phyloP scores from a whole-genome alignment of 2,113 vertebrate species.

The Chaetodon auriga region DNA sequence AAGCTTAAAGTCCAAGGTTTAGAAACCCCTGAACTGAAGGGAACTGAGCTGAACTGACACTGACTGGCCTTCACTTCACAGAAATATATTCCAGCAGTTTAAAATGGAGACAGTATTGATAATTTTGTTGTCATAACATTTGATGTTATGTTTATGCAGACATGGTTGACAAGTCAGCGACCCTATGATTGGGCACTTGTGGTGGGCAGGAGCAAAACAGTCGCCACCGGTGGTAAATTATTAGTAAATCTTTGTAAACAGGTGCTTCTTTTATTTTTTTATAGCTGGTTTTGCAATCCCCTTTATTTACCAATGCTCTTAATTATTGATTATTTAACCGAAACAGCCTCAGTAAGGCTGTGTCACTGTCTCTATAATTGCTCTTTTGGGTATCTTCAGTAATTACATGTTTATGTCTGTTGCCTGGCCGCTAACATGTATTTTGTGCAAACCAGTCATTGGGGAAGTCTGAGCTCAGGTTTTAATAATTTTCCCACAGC shows the following conservation, averaged over 20 bases:
- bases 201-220: constrained; percentile 55
- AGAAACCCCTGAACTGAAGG: no score
- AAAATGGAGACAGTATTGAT: constrained; percentile 17
- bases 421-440: constrained; percentile 22
- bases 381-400: constrained; percentile 62
- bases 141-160: constrained; percentile 49
- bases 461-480: constrained; percentile 37
- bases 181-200: constrained; percentile 63
- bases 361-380: constrained; percentile 53
- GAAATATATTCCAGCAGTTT: constrained; percentile 2
- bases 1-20: background rate
- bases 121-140: constrained; percentile 5
- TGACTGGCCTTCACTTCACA: background rate
- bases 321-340: constrained; percentile 62
- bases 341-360: constrained; percentile 22
- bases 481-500: constrained; percentile 54
- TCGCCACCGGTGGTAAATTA: constrained; percentile 73
- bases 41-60: no score
- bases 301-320: constrained; percentile 51
- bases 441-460: constrained; percentile 57
- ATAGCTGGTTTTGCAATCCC: constrained; percentile 35
- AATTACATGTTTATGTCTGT: constrained; percentile 69
- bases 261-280: constrained; percentile 3
- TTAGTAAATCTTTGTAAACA: constrained; percentile 70
- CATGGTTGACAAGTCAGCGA: constrained; percentile 33